Base-by-base conservation (phyloP, 2,113 vertebrate genomes). In the Athene cunicularia region DNA sequence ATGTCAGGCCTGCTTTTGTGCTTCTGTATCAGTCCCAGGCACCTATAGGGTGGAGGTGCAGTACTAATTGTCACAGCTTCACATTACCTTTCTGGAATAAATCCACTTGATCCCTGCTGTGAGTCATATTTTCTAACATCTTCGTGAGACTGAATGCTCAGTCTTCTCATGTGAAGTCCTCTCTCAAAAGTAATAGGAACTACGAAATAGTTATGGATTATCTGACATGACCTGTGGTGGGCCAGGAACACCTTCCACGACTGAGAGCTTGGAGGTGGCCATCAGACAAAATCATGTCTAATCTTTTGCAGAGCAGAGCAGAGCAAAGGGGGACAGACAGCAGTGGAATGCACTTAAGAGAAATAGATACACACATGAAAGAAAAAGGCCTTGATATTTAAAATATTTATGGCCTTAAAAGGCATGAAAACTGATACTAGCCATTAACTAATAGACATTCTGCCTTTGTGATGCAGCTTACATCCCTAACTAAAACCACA, bases 351-450 rank as follows among this genome's bases (percentile, higher is more conserved):
- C 98, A 98, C 98, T 98, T 98, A 98, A 81, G 95, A 98, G 98
- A 98, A 98, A 98, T 98, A 98, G 98, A 98, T 98, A 98, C 93
- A 97, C 97, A 98, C 84, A 97, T 98, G 97, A 97, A 97, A 98
- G 88, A 98, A 98, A 98, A 95, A 95, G 94, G 98, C 98, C 99
- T 99, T 99, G 98, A 99, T 99, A 99, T 98, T 99, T 97, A 99
- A 99, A 99, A 99, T 98, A 98, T 98, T 98, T 98, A 98, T 98
- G 98, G 98, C 98, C 98, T 99, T 98, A 98, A 99, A 99, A 98
- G 98, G 98, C 98, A 98, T 98, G 99, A 99, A 99, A 99, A 99
- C 98, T 98, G 99, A 99, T 99, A 99, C 99, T 98, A 97, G 98
- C 98, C 98, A 98, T 98, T 98, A 98, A 98, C 92, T 98, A 98